Percentiles rank a stretch among this genome's conserved stretches.
Evolutionary conservation across 2,797 vertebrate species (phyloP).

Genomic region (Limosa lapponica): DNA sequence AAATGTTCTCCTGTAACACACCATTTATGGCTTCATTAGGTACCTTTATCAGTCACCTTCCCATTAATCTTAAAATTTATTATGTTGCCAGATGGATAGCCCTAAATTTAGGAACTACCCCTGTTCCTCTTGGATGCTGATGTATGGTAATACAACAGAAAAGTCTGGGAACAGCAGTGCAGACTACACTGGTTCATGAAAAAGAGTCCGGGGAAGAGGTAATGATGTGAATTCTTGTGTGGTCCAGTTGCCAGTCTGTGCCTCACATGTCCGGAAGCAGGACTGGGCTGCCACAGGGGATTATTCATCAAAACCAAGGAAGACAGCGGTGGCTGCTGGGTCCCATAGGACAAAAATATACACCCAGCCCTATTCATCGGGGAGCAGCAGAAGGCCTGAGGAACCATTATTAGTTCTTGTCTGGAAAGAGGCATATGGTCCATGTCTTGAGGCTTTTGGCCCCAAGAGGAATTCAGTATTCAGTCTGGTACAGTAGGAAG

Average conservation of each 20-base stretch:
- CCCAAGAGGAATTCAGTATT: neutral
- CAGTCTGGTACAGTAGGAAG: neutral
- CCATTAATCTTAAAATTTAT: neutral
- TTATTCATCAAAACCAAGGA: neutral
- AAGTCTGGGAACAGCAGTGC: neutral
- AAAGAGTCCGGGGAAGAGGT: neutral
- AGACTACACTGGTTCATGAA: neutral
- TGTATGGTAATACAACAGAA: neutral
- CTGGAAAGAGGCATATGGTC: neutral
- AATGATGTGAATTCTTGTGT: neutral
- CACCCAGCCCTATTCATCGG: accelerated
- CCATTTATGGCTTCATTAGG: neutral
- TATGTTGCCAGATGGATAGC: neutral
- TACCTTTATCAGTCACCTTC: neutral
- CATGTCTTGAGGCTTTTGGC: neutral
- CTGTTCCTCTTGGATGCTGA: neutral
- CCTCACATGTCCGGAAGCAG: accelerated
- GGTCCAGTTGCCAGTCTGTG: neutral
- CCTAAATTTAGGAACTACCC: neutral
- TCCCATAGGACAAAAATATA: neutral
- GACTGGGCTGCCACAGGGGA: neutral
- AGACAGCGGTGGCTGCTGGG: neutral
- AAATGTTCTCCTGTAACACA: neutral
- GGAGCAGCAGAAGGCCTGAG: neutral
- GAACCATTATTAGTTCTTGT: neutral